phyloP scores from a whole-genome alignment of 1,140 invertebrate species.

The Drosophila pachea region DNA sequence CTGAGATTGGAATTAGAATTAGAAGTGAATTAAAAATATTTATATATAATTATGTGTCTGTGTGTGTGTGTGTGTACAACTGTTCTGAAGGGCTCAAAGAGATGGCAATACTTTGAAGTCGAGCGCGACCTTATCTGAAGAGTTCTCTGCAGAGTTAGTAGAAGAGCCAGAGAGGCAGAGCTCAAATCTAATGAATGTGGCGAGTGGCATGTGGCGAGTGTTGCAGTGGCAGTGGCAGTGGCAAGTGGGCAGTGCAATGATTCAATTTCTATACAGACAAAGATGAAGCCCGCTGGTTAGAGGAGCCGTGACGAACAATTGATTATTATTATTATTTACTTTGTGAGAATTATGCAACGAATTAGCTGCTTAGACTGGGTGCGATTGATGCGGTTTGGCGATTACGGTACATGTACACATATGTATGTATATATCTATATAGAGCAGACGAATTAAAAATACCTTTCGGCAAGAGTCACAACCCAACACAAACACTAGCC shows the following conservation, averaged over 20 bases:
- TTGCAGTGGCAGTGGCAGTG: no score
- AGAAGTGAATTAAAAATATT: slow-evolving; percentile 47
- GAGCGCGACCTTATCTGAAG: slow-evolving; percentile 22
- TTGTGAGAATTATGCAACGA: not conserved
- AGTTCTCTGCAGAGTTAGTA: slow-evolving; percentile 12
- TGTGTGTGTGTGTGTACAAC: not conserved
- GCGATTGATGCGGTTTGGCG: slow-evolving; percentile 32
- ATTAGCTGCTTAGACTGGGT: slow-evolving; percentile 7
- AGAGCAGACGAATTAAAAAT: no score
- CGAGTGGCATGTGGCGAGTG: slow-evolving; percentile 20
- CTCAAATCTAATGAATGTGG: slow-evolving; percentile 18
- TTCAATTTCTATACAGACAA: slow-evolving; percentile 4
- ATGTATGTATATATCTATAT: no score
- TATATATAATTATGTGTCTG: no score
- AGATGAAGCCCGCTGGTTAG: slow-evolving; percentile 7
- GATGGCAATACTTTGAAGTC: slow-evolving; percentile 74
- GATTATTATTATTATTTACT: slow-evolving; percentile 8
- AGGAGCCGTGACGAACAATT: slow-evolving; percentile 1
- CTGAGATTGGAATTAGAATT: slow-evolving; percentile 54
- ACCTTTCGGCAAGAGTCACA: slow-evolving; percentile 59
- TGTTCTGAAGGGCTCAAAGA: slow-evolving; percentile 58
- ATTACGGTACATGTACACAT: slow-evolving; percentile 36
- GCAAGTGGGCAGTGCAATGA: slow-evolving; percentile 18
- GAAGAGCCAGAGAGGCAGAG: slow-evolving; percentile 7
- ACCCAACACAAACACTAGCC: slow-evolving; percentile 16